Evolutionary conservation across 2,888 invertebrate genomes (phyloP).

Genomic region (Ophioninae sp.): DNA sequence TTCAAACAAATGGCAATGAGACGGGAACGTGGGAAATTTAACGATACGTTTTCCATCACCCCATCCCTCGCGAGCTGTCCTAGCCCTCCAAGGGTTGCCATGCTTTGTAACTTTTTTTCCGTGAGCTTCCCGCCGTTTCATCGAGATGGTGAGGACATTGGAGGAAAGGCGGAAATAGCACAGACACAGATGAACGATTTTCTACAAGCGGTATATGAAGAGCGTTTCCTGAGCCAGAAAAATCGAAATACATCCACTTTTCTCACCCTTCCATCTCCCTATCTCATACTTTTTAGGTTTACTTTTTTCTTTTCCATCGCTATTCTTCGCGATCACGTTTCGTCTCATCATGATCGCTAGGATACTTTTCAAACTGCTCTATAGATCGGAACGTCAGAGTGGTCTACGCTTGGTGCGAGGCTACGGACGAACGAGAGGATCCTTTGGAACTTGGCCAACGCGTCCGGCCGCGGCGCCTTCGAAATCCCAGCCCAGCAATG

Average conservation of each 20-base stretch:
- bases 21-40: constrained; percentile 4
- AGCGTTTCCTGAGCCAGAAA: constrained; percentile 44
- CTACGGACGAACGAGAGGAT: constrained; percentile 35
- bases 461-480: constrained; percentile 27
- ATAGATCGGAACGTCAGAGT: constrained; percentile 41
- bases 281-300: background rate
- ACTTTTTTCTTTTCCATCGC: constrained; percentile 10
- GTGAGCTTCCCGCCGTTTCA: constrained; percentile 29
- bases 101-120: constrained; percentile 30
- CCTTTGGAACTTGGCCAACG: constrained; percentile 55
- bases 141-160: constrained; percentile 1
- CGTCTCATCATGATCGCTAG: constrained; percentile 35
- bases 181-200: constrained; percentile 12
- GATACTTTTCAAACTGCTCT: constrained; percentile 32
- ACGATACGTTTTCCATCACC: constrained; percentile 55
- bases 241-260: constrained; percentile 32
- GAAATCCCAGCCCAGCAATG: background rate
- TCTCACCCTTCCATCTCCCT: background rate
- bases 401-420: constrained; percentile 35
- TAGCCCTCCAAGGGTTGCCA: constrained; percentile 23
- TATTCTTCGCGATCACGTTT: constrained; percentile 31
- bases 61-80: constrained; percentile 27
- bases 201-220: constrained; percentile 30
- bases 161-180: constrained; percentile 13
- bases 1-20: constrained; percentile 30